Evolutionary conservation across 2,113 vertebrate genomes (phyloP), one percentile per base, ranked within the genome.

Genomic region (Shinisaurus crocodilurus): DNA sequence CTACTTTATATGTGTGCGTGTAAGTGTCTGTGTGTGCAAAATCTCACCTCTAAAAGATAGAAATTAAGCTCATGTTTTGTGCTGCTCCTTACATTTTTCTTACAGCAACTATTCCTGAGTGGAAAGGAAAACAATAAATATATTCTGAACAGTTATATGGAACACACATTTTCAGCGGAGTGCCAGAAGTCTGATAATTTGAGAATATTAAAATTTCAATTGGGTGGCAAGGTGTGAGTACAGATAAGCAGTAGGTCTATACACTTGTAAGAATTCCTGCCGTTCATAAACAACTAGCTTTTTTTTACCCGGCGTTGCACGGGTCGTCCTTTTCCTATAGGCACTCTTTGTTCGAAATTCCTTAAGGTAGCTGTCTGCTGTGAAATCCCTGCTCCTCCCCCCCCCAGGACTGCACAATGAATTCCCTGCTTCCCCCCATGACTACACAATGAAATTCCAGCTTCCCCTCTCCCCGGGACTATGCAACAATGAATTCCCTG

Each of bases 271-370:
- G 60, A 81, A 88, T 50, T 88, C n/a, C 15, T 88, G 45, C 63
- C 69, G 69, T 81, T 88, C 87, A 81, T 69, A 81, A 88, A 88
- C 63, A 70, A 70, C n/a, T n/a, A n/a, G n/a, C n/a, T n/a, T n/a
- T n/a, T n/a, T n/a, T n/a, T n/a, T n/a, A n/a, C n/a, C n/a, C n/a
- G n/a, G n/a, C n/a, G n/a, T n/a, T n/a, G n/a, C n/a, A n/a, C n/a
- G n/a, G n/a, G n/a, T n/a, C n/a, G n/a, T n/a, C n/a, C n/a, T n/a
- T n/a, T n/a, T n/a, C n/a, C n/a, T n/a, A n/a, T n/a, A n/a, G n/a
- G n/a, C n/a, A n/a, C n/a, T n/a, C n/a, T n/a, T n/a, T n/a, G n/a
- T n/a, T n/a, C n/a, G n/a, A n/a, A n/a, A n/a, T n/a, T n/a, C n/a
- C n/a, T n/a, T n/a, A n/a, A n/a, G n/a, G n/a, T n/a, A n/a, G n/a